Conservation (phyloP, 2,113 vertebrate species). For the Scomber colias region DNA sequence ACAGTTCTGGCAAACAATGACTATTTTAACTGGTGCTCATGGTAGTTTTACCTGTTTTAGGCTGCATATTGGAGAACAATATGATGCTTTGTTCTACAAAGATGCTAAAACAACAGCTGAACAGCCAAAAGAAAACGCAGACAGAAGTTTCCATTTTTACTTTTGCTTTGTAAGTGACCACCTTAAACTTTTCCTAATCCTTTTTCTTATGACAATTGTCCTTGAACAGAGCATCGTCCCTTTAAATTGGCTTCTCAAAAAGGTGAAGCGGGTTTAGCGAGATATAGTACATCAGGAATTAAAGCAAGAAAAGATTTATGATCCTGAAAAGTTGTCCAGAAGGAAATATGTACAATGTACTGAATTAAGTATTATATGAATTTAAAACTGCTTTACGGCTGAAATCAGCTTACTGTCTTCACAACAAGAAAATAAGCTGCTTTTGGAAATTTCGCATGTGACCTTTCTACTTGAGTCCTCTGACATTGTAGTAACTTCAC, state of each 20-base stretch:
- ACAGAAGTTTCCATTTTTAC: neutral
- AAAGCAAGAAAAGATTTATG: too few species aligned
- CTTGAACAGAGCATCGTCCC: neutral
- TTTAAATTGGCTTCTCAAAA: too few species aligned
- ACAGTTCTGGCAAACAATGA: slow-evolving; percentile 21
- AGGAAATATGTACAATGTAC: too few species aligned
- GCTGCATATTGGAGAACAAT: neutral
- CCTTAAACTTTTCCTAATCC: too few species aligned
- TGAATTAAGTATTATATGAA: too few species aligned
- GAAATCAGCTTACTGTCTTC: too few species aligned
- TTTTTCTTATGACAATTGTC: neutral
- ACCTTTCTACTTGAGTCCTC: slow-evolving; percentile 19
- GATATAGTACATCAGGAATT: neutral
- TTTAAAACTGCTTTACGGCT: too few species aligned
- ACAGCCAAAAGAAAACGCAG: slow-evolving; percentile 1
- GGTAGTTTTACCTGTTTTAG: neutral
- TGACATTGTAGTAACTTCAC: slow-evolving; percentile 2
- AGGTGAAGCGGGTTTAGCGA: neutral
- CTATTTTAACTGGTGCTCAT: slow-evolving; percentile 15
- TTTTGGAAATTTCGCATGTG: neutral
- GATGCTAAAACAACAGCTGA: neutral
- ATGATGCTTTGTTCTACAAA: neutral
- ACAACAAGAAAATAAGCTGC: neutral
- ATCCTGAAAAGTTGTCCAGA: too few species aligned
- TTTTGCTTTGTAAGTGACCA: neutral